phyloP scores from a whole-genome alignment of 2,888 invertebrate species.

The Eristalis intricaria region DNA sequence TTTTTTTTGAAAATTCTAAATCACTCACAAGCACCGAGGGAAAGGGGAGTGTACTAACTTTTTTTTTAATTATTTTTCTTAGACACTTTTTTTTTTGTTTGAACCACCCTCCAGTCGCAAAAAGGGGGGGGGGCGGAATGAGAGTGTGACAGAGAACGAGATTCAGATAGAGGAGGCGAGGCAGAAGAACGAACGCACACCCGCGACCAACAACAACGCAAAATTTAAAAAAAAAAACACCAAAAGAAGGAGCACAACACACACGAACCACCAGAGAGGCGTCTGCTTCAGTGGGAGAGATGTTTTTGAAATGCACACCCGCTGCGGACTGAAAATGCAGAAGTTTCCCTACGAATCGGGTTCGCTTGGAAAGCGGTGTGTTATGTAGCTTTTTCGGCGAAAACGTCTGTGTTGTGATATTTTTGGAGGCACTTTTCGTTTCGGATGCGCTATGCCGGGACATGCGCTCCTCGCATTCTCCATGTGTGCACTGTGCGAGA shows the following conservation, averaged over 20 bases:
- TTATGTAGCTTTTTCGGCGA: slow-evolving; percentile 65
- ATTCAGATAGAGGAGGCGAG: slow-evolving; percentile 31
- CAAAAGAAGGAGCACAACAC: slow-evolving; percentile 50
- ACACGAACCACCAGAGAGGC: slow-evolving; percentile 62
- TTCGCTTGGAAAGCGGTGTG: slow-evolving; percentile 47
- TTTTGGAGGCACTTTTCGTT: slow-evolving; percentile 43
- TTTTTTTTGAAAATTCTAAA: slow-evolving; percentile 18
- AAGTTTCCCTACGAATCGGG: slow-evolving; percentile 65
- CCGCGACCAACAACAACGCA: slow-evolving; percentile 31
- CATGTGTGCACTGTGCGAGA: slow-evolving; percentile 18
- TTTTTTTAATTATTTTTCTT: slow-evolving; percentile 20
- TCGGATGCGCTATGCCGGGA: slow-evolving; percentile 60
- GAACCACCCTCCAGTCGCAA: slow-evolving; percentile 34
- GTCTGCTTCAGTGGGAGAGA: slow-evolving; percentile 49
- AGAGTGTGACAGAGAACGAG: slow-evolving; percentile 26
- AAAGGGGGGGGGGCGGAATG: not conserved
- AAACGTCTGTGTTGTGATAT: slow-evolving; percentile 31
- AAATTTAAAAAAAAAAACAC: slow-evolving; percentile 11
- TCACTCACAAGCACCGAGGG: slow-evolving; percentile 5
- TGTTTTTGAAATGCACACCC: slow-evolving; percentile 81
- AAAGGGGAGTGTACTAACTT: slow-evolving; percentile 9
- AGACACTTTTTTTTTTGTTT: slow-evolving; percentile 10
- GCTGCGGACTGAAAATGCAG: slow-evolving; percentile 80
- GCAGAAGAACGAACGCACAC: slow-evolving; percentile 33
- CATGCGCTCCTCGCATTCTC: slow-evolving; percentile 44